Conservation (phyloP, 35 echinoderm and acorn worm species). For the Anneissia japonica region DNA sequence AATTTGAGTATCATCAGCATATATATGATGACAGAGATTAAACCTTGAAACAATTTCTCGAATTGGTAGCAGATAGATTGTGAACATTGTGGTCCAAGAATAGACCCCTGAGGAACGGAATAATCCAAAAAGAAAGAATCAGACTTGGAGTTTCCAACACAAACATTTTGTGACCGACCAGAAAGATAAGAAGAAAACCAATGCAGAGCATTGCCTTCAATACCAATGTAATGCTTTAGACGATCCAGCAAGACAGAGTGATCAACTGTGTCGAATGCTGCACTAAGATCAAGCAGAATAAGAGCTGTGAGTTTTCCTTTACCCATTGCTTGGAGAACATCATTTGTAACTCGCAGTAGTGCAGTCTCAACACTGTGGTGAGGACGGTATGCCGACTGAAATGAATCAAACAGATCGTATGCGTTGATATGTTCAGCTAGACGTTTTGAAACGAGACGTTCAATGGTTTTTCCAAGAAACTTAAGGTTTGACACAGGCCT, state of each 20-base stretch:
- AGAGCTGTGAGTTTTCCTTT: background rate
- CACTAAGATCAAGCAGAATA: background rate
- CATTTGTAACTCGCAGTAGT: background rate
- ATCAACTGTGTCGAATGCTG: conserved; percentile 2
- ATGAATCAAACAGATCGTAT: background rate
- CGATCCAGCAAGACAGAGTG: background rate
- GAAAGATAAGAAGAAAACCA: background rate
- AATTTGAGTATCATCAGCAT: no score
- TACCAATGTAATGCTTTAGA: background rate
- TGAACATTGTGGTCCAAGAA: no score
- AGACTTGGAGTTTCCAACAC: no score
- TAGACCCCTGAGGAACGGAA: no score
- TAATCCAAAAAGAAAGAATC: no score
- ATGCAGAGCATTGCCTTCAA: background rate
- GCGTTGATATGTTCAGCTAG: conserved; percentile 22
- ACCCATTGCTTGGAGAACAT: background rate
- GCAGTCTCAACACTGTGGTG: background rate
- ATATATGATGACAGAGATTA: no score
- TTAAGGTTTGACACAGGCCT: conserved; percentile 43
- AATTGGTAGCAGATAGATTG: no score
- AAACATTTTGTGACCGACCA: background rate
- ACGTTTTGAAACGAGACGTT: conserved; percentile 17
- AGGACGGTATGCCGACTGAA: background rate
- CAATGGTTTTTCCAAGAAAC: conserved; percentile 39
- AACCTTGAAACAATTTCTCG: no score